These are phyloP conservation scores for Macrotrachela quadricornifera DNA, from an alignment of 1,140 invertebrate genomes.

Conservation along the genomic window DNA sequence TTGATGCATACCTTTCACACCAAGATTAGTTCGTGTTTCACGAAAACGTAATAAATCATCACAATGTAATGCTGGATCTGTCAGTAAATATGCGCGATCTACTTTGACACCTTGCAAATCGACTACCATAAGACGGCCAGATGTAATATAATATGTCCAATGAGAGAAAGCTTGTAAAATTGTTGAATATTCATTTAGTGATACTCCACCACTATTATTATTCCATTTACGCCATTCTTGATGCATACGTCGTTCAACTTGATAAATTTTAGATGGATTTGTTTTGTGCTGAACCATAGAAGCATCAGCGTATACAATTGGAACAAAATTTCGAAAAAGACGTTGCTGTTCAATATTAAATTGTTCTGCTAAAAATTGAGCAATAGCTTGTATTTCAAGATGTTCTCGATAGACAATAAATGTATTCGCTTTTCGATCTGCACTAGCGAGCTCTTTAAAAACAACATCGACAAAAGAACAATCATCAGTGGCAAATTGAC, in stretches of 20 bases:
- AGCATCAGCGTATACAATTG: neutral
- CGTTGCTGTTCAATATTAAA: neutral
- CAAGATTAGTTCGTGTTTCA: neutral
- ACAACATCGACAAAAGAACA: neutral
- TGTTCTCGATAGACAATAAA: neutral
- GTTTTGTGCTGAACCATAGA: too few species aligned
- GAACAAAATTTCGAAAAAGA: neutral
- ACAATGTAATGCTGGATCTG: neutral
- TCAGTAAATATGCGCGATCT: neutral
- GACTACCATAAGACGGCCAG: neutral
- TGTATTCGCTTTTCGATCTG: neutral
- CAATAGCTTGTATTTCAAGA: neutral
- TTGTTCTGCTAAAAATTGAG: neutral
- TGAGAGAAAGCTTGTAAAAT: slow-evolving; percentile 1
- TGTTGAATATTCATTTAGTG: neutral
- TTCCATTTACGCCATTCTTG: neutral
- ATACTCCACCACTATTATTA: neutral
- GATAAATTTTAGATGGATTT: neutral
- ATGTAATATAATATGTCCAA: neutral
- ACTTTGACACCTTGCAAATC: slow-evolving; percentile 1
- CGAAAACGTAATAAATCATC: neutral
- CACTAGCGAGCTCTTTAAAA: neutral
- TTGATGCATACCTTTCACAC: neutral
- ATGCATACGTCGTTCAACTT: neutral
- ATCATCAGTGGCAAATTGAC: neutral